Base-by-base conservation (phyloP, 2,888 invertebrate genomes). In the Sthenelais limicola region DNA sequence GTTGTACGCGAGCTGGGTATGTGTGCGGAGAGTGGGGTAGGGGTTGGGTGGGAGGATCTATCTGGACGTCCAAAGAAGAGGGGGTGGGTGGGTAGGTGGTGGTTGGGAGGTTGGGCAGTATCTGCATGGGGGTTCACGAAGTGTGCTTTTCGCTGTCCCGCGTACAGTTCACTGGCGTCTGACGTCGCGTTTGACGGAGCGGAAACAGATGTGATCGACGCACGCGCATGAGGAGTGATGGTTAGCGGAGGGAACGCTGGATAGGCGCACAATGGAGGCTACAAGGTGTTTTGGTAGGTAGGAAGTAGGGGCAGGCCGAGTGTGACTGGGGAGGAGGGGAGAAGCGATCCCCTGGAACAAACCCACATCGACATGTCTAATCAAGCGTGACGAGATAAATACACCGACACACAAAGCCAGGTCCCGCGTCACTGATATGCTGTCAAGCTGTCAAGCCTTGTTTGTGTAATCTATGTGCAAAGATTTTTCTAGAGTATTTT, bases 321-420 rank as follows among this genome's bases (percentile, higher is more conserved):
- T 35, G 4, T 26, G 15, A 21, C 24, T 56, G 32, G 38, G 21
- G 35, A n/a, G n/a, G n/a, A n/a, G n/a, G n/a, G n/a, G n/a, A n/a
- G n/a, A n/a, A n/a, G n/a, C n/a, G n/a, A n/a, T n/a, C n/a, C n/a
- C n/a, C n/a, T n/a, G 62, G 62, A 62, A 62, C 7, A 38, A 62
- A 62, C 62, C 1, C 62, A 38, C 62, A 62, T 62, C 26, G 62
- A 62, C 62, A 62, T 35, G 62, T 62, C 43, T 62, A 62, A 62
- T 38, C 62, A 62, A 18, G 24, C 38, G 38, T 35, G 43, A 35
- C 2, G 21, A 35, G 62, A 62, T 62, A 62, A 62, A 62, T 62
- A 62, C 62, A 62, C 38, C 62, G 43, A n/a, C n/a, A n/a, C n/a
- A n/a, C n/a, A n/a, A n/a, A n/a, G n/a, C n/a, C n/a, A n/a, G n/a